phyloP scores from a whole-genome alignment of 1,140 invertebrate species.

The Ceratosolen solmsi region DNA sequence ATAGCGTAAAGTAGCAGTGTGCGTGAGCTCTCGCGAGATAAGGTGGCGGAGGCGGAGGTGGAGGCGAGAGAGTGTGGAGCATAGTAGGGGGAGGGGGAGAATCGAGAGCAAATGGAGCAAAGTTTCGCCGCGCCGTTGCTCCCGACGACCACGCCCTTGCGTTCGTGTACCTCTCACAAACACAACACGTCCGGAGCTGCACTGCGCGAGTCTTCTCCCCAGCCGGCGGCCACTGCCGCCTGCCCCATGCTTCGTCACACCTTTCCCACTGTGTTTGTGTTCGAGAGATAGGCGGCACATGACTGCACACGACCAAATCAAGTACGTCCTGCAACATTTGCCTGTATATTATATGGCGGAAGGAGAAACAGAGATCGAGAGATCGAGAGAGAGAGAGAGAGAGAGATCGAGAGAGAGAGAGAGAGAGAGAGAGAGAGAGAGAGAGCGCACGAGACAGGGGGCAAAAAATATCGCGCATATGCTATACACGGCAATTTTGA shows the following conservation, averaged over 20 bases:
- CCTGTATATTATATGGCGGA: background rate
- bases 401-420: background rate
- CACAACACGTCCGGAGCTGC: background rate
- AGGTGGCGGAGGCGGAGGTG: background rate
- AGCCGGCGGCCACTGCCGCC: background rate
- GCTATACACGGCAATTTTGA: background rate
- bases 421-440: conserved; percentile 11
- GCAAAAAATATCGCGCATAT: background rate
- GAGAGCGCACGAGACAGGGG: background rate
- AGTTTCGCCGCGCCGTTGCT: conserved; percentile 31
- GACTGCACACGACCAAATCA: conserved; percentile 28
- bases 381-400: background rate
- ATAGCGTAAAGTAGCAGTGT: background rate
- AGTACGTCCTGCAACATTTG: background rate
- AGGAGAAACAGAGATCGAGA: background rate
- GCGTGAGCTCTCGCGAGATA: conserved; percentile 10
- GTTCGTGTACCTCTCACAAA: background rate
- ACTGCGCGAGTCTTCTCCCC: background rate
- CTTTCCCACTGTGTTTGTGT: background rate
- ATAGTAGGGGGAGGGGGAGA: conserved; percentile 24
- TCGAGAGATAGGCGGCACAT: conserved; percentile 13
- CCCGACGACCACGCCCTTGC: conserved; percentile 44
- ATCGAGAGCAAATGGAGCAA: conserved; percentile 45
- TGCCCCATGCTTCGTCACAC: background rate
- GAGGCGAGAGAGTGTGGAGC: background rate